Percentiles rank a stretch among this genome's conserved stretches.
Evolutionary conservation across 2,113 vertebrate species (phyloP).

Genomic region (Climacteris rufus): DNA sequence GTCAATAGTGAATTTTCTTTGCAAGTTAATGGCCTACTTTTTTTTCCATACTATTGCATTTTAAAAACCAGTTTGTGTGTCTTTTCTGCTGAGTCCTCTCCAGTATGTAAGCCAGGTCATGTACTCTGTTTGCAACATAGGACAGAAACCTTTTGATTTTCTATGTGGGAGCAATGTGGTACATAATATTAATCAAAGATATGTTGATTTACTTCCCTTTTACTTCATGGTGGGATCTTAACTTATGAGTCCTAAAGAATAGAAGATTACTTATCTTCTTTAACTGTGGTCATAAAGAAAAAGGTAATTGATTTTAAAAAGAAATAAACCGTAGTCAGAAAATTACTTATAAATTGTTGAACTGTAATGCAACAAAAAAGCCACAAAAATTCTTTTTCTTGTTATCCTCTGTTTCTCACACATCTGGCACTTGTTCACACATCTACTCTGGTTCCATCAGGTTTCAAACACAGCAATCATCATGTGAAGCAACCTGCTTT

Average conservation of each 20-base stretch:
- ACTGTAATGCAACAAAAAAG: background rate
- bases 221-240: background rate
- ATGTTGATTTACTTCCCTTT: background rate
- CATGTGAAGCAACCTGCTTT: background rate
- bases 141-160: background rate
- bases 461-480: background rate
- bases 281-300: background rate
- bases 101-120: background rate
- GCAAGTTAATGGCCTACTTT: background rate
- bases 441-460: background rate
- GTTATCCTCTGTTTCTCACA: background rate
- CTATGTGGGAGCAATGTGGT: background rate
- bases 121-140: background rate
- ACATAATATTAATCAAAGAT: background rate
- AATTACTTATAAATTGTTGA: background rate
- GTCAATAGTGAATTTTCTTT: background rate
- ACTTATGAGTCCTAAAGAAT: background rate
- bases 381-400: background rate
- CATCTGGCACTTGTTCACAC: background rate
- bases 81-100: background rate
- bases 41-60: background rate
- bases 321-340: background rate
- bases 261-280: background rate
- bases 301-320: background rate
- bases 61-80: background rate